These are phyloP conservation scores for Amphipoea oculea DNA, from an alignment of 2,888 invertebrate species.

Conservation along the genomic window DNA sequence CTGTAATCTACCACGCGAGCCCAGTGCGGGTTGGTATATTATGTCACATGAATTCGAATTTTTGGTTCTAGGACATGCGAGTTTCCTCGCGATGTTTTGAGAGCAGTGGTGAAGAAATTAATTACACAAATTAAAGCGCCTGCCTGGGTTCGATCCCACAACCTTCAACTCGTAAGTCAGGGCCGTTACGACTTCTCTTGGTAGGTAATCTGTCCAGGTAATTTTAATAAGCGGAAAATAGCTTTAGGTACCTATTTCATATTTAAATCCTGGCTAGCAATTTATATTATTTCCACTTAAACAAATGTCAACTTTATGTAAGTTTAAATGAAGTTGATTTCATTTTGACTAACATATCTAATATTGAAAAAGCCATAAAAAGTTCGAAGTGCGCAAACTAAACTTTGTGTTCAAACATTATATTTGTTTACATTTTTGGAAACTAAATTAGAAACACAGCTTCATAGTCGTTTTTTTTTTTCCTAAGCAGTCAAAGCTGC, in stretches of 20 bases:
- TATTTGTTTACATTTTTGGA: background rate
- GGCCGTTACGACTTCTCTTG: background rate
- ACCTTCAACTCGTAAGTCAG: background rate
- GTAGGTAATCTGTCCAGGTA: background rate
- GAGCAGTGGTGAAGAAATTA: background rate
- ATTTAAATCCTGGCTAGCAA: background rate
- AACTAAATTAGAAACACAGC: background rate
- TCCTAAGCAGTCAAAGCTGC: background rate
- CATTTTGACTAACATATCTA: background rate
- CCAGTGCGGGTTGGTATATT: background rate
- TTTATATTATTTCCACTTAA: background rate
- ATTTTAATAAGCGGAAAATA: background rate
- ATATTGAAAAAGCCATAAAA: background rate
- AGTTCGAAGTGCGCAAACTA: background rate
- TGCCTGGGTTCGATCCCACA: background rate
- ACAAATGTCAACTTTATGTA: background rate
- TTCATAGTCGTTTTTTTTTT: background rate
- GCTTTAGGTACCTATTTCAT: background rate
- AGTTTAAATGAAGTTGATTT: background rate
- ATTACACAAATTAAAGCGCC: no score
- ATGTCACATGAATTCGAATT: background rate
- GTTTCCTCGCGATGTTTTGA: background rate
- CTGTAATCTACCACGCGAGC: background rate
- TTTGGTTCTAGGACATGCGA: background rate
- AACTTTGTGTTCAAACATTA: background rate